Base-by-base conservation (phyloP, 2,797 vertebrate species). In the Florisuga fusca region DNA sequence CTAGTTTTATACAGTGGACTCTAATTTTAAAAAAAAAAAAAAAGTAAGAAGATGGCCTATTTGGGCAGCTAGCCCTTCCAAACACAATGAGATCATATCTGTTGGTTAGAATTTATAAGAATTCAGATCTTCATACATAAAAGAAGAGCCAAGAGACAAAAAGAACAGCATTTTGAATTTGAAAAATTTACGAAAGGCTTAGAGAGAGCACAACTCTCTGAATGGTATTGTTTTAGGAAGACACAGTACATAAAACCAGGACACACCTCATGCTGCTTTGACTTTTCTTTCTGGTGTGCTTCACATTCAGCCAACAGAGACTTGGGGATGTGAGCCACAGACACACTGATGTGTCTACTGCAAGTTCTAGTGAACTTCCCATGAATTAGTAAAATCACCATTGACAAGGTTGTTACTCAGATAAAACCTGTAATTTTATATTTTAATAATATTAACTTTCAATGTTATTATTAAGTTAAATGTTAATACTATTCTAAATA, bases 181-280 rank as follows among this genome's bases (percentile, higher is more conserved):
- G 72, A 61, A 54, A 69, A 36, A 15, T 21, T 33, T 57, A 29
- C 5, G 33, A 43, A n/a, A 51, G 33, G 23, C n/a, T 59, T 48
- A 57, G n/a, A 18, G 31, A 21, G 80, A 76, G 12, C 23, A 57
- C 29, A 48, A 27, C 12, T 15, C 13, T 43, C n/a, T 34, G 72
- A 72, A 68, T 2, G 3, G 12, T 66, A 41, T 6, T 75, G 22
- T 34, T 63, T 38, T 23, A 53, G 54, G 34, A 85, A 50, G 25
- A 31, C 19, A 58, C 0, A 0, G 38, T n/a, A 57, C 25, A 64
- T 22, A 29, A 64, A 50, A 48, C 2, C 4, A 64, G 31, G 33
- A 61, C 23, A 19, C 10, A 38, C 10, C 23, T 8, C 26, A 75
- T 3, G 27, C 12, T 8, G 43, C 50, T 80, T 43, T 59, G 19